Evolutionary conservation across 2,113 vertebrate genomes (phyloP).

Genomic region (Phycodurus eques): DNA sequence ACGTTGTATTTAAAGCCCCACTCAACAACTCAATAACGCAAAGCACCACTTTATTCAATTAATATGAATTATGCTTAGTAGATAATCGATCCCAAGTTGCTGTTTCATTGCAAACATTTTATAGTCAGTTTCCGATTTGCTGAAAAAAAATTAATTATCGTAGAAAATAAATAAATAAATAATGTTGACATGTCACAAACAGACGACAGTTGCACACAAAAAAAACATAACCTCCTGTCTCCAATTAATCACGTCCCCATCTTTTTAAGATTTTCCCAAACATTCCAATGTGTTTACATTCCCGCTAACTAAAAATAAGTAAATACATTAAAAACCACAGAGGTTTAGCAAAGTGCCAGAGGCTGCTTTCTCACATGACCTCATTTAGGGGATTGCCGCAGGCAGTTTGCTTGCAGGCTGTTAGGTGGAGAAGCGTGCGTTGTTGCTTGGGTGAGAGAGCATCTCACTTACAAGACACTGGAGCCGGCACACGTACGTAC

Average conservation of each 20-base stretch:
- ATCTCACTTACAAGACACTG: constrained; percentile 28
- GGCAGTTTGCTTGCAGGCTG: neutral
- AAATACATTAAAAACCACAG: neutral
- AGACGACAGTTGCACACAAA: neutral
- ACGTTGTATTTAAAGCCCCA: no score
- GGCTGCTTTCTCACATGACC: constrained; percentile 7
- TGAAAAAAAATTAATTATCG: neutral
- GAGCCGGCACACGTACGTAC: constrained; percentile 48
- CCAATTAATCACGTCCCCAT: neutral
- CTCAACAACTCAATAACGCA: no score
- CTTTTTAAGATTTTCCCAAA: neutral
- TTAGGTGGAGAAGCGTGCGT: constrained; percentile 22
- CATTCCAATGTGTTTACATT: neutral
- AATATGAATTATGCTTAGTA: no score
- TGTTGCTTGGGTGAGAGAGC: constrained; percentile 8
- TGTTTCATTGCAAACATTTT: no score
- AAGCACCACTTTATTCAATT: no score
- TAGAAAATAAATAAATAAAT: no score
- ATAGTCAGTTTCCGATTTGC: neutral
- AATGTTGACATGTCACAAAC: no score
- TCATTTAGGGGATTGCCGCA: neutral
- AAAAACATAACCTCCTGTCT: neutral
- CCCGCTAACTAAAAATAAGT: neutral
- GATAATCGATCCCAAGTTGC: no score
- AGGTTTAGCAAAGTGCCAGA: constrained; percentile 6